phyloP scores from a whole-genome alignment of 2,797 vertebrate species.

The Thalassophryne amazonica region DNA sequence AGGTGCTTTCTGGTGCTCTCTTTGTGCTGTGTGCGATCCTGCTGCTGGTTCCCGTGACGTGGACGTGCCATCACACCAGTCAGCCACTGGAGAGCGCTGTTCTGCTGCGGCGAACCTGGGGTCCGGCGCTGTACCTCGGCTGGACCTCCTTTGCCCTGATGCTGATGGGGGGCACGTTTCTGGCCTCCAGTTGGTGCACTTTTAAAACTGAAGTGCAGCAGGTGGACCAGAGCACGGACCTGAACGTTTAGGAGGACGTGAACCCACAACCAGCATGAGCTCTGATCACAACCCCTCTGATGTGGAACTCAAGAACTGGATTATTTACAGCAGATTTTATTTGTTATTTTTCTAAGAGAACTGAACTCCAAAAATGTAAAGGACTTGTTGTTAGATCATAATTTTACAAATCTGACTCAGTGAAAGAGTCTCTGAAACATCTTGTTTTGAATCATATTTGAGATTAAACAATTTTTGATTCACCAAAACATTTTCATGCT shows the following conservation, averaged over 20 bases:
- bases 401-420: too few species aligned
- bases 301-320: not conserved
- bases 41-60: slow-evolving; percentile 85
- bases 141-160: slow-evolving; percentile 84
- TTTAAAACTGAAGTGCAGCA: not conserved
- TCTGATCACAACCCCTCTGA: slow-evolving; percentile 42
- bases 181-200: slow-evolving; percentile 82
- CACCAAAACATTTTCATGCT: too few species aligned
- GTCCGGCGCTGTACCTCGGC: slow-evolving; percentile 85
- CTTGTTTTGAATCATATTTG: too few species aligned
- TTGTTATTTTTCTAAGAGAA: too few species aligned
- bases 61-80: slow-evolving; percentile 87
- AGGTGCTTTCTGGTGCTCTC: slow-evolving; percentile 79
- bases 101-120: slow-evolving; percentile 83
- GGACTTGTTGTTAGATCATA: not conserved
- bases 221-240: slow-evolving; percentile 56
- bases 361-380: not conserved
- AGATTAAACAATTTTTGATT: too few species aligned
- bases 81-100: slow-evolving; percentile 83
- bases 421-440: too few species aligned
- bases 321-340: not conserved
- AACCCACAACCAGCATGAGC: slow-evolving; percentile 67
- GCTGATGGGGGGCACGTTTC: slow-evolving; percentile 78
- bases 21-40: slow-evolving; percentile 83
- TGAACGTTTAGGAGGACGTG: slow-evolving; percentile 64